Base-by-base conservation (phyloP, 1,140 invertebrate species). In the Zaprionus nigranus region DNA sequence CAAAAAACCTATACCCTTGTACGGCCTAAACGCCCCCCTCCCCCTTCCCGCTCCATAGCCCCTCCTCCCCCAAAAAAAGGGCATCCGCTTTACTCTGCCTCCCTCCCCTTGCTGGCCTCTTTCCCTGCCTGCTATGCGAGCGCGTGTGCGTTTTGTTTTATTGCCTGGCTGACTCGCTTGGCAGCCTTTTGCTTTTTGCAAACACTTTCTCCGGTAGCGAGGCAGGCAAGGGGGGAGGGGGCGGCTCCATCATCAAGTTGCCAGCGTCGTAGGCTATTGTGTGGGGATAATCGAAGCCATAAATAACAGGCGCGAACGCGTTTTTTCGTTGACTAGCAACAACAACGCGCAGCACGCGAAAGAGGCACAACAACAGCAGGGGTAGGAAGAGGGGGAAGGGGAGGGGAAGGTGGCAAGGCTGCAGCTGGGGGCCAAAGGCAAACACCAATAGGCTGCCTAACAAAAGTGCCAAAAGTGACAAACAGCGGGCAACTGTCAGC, bases 241-340 rank as follows among this genome's bases (percentile, higher is more conserved):
- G 51, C 51, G 36, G 56, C 46, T 63, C 46, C 46, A 51, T 51
- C 46, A 51, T 51, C 68, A 61, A 53, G 26, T 36, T 26, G 28
- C 65, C 54, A 78, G 65, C 80, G 77, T 71, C 69, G 81, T 70
- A 81, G 65, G 64, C 75, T 71, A 90, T 90, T 90, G 85, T 90
- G 82, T 75, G 85, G 76, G 85, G 85, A 90, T 90, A 90, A 90
- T 90, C 85, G 85, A 90, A 90, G 85, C 85, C 85, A 90, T 90
- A 90, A 90, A 90, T 90, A 90, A 90, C 85, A 90, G 85, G 81
- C 85, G 85, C 85, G 85, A 87, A 90, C 62, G 78, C 78, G 71
- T 69, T 75, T 74, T 54, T 81, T 80, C 30, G n/a, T 69, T 53
- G 28, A 57, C 71, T 54, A 62, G 49, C 58, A 69, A 20, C 72